These are phyloP conservation scores for Girardinichthys multiradiatus DNA, from an alignment of 2,113 vertebrate species.

Conservation along the genomic window DNA sequence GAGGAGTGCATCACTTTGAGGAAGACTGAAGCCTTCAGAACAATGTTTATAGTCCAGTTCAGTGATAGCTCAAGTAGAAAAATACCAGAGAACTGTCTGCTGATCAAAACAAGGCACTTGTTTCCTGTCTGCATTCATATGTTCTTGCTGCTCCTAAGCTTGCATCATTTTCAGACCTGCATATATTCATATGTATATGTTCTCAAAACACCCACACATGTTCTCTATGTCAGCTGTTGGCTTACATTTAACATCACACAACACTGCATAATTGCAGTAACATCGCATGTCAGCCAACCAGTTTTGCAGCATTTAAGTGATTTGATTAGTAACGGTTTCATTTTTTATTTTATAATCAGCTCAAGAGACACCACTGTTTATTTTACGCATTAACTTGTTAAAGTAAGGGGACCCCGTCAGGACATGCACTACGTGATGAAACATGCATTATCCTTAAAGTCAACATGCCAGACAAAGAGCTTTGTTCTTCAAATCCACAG, in stretches of 20 bases:
- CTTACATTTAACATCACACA: conserved; percentile 26
- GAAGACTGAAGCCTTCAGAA: conserved; percentile 52
- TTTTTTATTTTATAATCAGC: conserved; percentile 36
- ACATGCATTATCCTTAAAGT: no score
- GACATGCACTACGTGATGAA: neutral
- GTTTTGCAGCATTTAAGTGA: conserved; percentile 22
- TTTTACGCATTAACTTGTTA: conserved; percentile 32
- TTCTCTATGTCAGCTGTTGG: neutral
- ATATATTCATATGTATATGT: conserved; percentile 1
- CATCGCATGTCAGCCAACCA: conserved; percentile 2
- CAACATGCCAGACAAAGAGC: no score
- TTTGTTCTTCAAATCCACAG: no score
- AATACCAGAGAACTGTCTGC: conserved; percentile 40
- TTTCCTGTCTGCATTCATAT: conserved; percentile 38
- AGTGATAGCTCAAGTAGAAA: conserved; percentile 53
- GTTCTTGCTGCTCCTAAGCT: neutral
- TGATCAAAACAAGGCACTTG: conserved; percentile 41
- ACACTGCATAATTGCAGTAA: conserved; percentile 22
- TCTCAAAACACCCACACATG: neutral
- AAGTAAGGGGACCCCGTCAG: conserved; percentile 13
- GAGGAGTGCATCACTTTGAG: conserved; percentile 36
- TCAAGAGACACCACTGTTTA: neutral
- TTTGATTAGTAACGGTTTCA: conserved; percentile 43
- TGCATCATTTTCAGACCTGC: conserved; percentile 1
- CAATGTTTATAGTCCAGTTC: conserved; percentile 58